A percentile compares a stretch with the other conserved stretches of the same genome.
phyloP scores from a whole-genome alignment of 2,888 invertebrate species.

The Omphaloscelis lunosa region DNA sequence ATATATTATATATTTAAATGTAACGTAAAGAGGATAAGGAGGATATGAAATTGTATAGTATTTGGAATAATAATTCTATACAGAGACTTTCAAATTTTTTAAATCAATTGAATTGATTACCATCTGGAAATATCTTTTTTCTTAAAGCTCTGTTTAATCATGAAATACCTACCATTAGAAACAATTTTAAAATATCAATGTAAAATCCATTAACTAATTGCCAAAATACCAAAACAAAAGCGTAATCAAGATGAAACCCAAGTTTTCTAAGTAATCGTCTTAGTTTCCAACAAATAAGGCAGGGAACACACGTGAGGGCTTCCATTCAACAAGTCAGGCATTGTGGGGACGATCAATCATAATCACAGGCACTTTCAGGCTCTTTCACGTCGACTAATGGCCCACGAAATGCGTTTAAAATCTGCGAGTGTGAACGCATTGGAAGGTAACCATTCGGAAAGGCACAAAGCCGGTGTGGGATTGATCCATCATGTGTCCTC shows the following conservation, averaged over 20 bases:
- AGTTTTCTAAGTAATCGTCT: conserved; percentile 68
- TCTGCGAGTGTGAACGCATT: conserved; percentile 86
- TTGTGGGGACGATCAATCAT: conserved; percentile 89
- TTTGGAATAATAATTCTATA: background rate
- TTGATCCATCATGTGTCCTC: conserved; percentile 88
- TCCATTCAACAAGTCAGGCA: conserved; percentile 88
- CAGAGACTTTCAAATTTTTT: background rate
- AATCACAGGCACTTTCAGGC: conserved; percentile 88
- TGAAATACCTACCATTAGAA: background rate
- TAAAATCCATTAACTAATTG: conserved; percentile 41
- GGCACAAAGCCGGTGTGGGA: conserved; percentile 82
- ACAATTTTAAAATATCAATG: conserved; percentile 21
- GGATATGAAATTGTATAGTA: background rate
- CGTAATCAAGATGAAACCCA: conserved; percentile 66
- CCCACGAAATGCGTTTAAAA: conserved; percentile 90
- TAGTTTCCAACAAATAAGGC: conserved; percentile 81
- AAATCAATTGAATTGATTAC: background rate
- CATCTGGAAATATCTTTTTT: background rate
- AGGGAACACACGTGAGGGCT: conserved; percentile 83
- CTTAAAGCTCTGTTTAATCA: background rate
- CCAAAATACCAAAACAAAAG: conserved; percentile 62
- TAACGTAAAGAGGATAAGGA: too few species aligned
- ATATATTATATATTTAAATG: too few species aligned
- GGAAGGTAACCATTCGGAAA: conserved; percentile 89
- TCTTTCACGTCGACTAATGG: conserved; percentile 90